Percentiles rank a stretch among this genome's conserved stretches.
These are phyloP conservation scores for Illadopsis cleaveri DNA, from an alignment of 2,113 vertebrate species.

Conservation along the genomic window DNA sequence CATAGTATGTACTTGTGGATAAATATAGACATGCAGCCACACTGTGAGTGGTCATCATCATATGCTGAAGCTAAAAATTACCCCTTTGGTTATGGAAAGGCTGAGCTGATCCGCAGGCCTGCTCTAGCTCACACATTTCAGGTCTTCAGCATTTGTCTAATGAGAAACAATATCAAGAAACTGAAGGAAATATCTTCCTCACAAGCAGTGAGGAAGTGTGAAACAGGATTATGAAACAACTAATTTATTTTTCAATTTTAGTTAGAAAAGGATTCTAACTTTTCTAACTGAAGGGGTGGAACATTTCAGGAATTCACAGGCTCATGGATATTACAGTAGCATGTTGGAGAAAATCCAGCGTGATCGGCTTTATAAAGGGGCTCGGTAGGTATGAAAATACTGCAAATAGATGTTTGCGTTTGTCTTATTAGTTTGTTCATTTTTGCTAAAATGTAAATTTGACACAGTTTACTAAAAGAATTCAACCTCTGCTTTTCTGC, in stretches of 20 bases:
- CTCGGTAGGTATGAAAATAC: slow-evolving; percentile 86
- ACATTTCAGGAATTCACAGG: slow-evolving; percentile 43
- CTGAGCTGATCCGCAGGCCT: slow-evolving; percentile 75
- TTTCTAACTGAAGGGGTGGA: slow-evolving; percentile 45
- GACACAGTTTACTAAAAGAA: background rate
- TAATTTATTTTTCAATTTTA: slow-evolving; percentile 11
- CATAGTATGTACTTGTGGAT: slow-evolving; percentile 87
- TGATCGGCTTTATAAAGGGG: slow-evolving; percentile 93
- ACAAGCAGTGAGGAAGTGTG: background rate
- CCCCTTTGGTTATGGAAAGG: slow-evolving; percentile 83
- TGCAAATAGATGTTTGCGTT: background rate
- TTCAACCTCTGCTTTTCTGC: background rate
- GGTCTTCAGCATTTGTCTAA: slow-evolving; percentile 54
- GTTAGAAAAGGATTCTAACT: slow-evolving; percentile 52
- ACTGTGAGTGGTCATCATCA: slow-evolving; percentile 82
- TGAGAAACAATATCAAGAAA: slow-evolving; percentile 7
- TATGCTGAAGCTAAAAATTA: slow-evolving; percentile 92
- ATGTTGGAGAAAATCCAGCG: slow-evolving; percentile 92
- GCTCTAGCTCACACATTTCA: slow-evolving; percentile 53
- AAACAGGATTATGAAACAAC: slow-evolving; percentile 58
- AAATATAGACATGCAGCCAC: slow-evolving; percentile 91
- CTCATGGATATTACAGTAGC: slow-evolving; percentile 88
- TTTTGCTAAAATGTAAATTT: background rate
- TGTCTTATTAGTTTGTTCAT: background rate
- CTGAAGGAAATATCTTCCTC: background rate